Conservation (phyloP, 2,888 invertebrate species). For the Ophioninae sp. region DNA sequence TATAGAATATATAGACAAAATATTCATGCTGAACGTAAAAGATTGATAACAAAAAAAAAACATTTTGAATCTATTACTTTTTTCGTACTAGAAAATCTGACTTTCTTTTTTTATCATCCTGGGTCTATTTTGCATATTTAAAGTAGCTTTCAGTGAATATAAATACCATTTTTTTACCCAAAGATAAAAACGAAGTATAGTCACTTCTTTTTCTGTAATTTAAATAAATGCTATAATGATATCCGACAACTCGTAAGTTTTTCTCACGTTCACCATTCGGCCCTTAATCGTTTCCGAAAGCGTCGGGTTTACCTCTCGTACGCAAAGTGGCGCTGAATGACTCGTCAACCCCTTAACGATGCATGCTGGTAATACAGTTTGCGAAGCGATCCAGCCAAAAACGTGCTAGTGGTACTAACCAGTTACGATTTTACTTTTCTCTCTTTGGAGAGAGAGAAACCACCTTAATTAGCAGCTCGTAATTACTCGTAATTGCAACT, state of each 20-base stretch:
- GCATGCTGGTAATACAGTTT: slow-evolving; percentile 23
- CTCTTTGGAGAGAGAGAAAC: slow-evolving; percentile 19
- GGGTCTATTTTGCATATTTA: too few species aligned
- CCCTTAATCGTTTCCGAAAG: slow-evolving; percentile 30
- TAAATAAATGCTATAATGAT: neutral
- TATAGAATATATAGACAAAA: too few species aligned
- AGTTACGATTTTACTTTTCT: slow-evolving; percentile 30
- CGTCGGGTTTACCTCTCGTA: slow-evolving; percentile 14
- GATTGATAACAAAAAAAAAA: too few species aligned
- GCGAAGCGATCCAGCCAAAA: slow-evolving; percentile 24
- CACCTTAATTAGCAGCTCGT: slow-evolving; percentile 73
- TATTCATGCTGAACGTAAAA: too few species aligned
- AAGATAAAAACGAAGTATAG: too few species aligned
- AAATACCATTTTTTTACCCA: too few species aligned
- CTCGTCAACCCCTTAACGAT: slow-evolving; percentile 40
- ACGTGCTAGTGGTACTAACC: slow-evolving; percentile 2
- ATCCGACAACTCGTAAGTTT: neutral
- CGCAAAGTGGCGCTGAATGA: slow-evolving; percentile 27
- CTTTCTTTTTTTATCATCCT: too few species aligned
- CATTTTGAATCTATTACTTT: too few species aligned
- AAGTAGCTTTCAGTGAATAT: too few species aligned
- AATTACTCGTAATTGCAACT: slow-evolving; percentile 75
- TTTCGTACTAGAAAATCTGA: too few species aligned
- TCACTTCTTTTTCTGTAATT: neutral
- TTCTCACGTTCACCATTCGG: neutral